phyloP scores from a whole-genome alignment of 2,797 vertebrate species.

The Danio kyathit region DNA sequence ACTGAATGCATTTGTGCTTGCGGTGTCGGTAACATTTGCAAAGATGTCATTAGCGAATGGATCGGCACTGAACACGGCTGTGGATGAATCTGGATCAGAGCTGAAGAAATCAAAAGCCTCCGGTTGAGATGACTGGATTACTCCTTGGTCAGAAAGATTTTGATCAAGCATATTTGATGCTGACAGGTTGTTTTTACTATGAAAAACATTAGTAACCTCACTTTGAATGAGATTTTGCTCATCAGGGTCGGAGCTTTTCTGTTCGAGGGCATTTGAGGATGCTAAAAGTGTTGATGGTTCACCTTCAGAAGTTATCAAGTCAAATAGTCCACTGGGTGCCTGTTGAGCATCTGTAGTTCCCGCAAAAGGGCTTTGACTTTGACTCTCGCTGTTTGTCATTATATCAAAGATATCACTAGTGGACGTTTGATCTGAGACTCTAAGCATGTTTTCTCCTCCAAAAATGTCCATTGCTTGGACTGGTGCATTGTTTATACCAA shows the following conservation, averaged over 20 bases:
- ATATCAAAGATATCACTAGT: constrained; percentile 23
- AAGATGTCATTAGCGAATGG: constrained; percentile 69
- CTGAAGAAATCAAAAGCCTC: constrained; percentile 40
- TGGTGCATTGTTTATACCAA: constrained; percentile 45
- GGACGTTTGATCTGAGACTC: constrained; percentile 18
- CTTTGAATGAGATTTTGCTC: constrained; percentile 5
- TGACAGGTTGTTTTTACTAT: not conserved
- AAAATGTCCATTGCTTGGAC: constrained; percentile 40
- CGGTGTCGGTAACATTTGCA: constrained; percentile 48
- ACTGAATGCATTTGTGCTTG: constrained; percentile 46
- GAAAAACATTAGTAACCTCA: constrained; percentile 33
- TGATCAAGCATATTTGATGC: not conserved
- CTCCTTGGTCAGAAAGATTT: constrained; percentile 2
- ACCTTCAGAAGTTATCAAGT: constrained; percentile 69
- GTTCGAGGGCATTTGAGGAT: constrained; percentile 33
- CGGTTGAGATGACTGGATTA: constrained; percentile 2
- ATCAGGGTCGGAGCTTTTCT: constrained; percentile 10
- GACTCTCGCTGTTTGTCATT: constrained; percentile 26
- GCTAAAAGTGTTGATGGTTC: constrained; percentile 52
- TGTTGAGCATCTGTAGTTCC: constrained; percentile 33
- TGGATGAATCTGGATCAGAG: constrained; percentile 17
- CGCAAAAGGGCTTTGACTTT: constrained; percentile 47
- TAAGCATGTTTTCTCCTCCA: constrained; percentile 33
- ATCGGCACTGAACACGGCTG: constrained; percentile 20
- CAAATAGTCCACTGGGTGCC: constrained; percentile 58